phyloP scores from a whole-genome alignment of 2,888 invertebrate species.

The Lamellibrachia columna region DNA sequence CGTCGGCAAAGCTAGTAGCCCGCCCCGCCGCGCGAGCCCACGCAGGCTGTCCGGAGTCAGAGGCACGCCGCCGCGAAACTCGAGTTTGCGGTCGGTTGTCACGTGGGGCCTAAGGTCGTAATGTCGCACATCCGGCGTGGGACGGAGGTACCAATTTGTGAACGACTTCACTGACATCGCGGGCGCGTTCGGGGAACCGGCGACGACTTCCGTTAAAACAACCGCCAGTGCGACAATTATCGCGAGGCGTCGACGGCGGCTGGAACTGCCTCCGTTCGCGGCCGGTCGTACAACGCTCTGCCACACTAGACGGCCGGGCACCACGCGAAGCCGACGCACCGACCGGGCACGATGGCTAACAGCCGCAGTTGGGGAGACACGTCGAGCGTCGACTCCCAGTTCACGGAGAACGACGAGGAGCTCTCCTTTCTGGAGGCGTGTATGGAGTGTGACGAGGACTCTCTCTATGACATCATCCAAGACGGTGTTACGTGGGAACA shows the following conservation, averaged over 20 bases:
- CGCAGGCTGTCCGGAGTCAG: background rate
- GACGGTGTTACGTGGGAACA: conserved; percentile 58
- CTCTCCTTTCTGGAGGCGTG: conserved; percentile 59
- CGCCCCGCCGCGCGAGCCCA: background rate
- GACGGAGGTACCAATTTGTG: conserved; percentile 12
- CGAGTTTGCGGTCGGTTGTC: background rate
- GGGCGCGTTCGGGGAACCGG: background rate
- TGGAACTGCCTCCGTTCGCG: background rate
- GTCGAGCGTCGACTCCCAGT: conserved; percentile 42
- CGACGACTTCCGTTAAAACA: background rate
- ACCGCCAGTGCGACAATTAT: background rate
- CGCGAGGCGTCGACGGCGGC: background rate
- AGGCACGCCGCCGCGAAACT: background rate
- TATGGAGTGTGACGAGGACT: conserved; percentile 57
- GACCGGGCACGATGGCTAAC: background rate
- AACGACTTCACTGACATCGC: background rate
- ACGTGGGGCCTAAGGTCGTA: background rate
- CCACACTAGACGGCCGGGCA: background rate
- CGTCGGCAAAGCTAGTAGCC: background rate
- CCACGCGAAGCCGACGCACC: background rate
- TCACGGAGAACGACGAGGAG: conserved; percentile 51
- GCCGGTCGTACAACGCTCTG: background rate
- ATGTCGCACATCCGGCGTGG: background rate
- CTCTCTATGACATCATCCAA: conserved; percentile 57
- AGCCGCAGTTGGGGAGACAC: conserved; percentile 21